These are phyloP conservation scores for Melolontha melolontha DNA, from an alignment of 2,888 invertebrate genomes.

Conservation along the genomic window DNA sequence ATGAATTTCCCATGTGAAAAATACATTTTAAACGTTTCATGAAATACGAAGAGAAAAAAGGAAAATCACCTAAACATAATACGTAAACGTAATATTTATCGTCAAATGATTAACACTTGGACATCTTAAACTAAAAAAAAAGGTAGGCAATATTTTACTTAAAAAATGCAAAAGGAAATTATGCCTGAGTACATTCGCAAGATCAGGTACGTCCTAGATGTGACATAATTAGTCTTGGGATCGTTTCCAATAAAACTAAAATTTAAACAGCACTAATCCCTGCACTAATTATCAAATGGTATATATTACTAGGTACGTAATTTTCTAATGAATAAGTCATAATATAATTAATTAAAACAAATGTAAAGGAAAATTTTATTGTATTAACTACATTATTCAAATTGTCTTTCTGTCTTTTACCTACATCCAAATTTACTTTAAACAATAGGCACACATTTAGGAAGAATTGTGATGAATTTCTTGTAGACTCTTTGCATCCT, in stretches of 20 bases:
- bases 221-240: too few relatives aligned
- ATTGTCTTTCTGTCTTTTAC: too few relatives aligned
- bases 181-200: constrained; percentile 34
- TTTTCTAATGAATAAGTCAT: too few relatives aligned
- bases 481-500: too few relatives aligned
- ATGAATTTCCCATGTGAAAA: constrained; percentile 31
- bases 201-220: constrained; percentile 31
- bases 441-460: too few relatives aligned
- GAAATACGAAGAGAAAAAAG: constrained; percentile 16
- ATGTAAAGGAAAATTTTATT: too few relatives aligned
- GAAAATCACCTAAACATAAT: constrained; percentile 34
- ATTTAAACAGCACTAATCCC: constrained; percentile 1
- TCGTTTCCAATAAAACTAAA: background rate
- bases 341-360: too few relatives aligned
- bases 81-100: constrained; percentile 21
- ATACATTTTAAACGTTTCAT: constrained; percentile 20
- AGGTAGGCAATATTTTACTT: constrained; percentile 20
- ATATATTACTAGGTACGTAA: background rate
- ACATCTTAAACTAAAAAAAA: constrained; percentile 6
- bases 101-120: constrained; percentile 7
- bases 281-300: background rate
- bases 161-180: constrained; percentile 24
- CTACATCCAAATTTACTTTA: too few relatives aligned
- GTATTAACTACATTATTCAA: too few relatives aligned
- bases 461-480: too few relatives aligned